A percentile compares a stretch with the other conserved stretches of the same genome.
These are phyloP conservation scores for Anguilla megastoma DNA, from an alignment of 2,797 vertebrate genomes.

Conservation along the genomic window DNA sequence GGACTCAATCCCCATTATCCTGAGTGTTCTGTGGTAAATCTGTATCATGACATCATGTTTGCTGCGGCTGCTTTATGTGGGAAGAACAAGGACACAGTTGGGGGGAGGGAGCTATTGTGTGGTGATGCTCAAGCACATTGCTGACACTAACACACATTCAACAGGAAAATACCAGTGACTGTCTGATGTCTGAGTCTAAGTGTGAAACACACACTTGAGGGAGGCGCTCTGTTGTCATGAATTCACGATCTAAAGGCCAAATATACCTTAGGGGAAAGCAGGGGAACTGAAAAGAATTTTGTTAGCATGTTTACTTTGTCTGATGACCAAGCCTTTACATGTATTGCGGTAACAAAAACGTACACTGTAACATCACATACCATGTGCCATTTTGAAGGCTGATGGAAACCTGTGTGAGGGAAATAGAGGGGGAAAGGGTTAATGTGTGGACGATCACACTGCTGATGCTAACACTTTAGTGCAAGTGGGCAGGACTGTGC, in stretches of 20 bases:
- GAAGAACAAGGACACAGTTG: background rate
- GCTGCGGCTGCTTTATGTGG: background rate
- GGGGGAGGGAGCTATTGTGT: no score
- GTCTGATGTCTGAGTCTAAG: background rate
- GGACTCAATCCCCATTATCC: background rate
- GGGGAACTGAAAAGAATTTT: background rate
- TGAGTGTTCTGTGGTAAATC: no score
- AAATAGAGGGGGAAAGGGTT: background rate
- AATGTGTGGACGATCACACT: background rate
- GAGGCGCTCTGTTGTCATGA: background rate
- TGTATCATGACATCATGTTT: background rate
- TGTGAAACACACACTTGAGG: background rate
- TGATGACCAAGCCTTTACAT: background rate
- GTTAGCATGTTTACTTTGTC: background rate
- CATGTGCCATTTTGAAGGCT: background rate
- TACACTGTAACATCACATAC: background rate
- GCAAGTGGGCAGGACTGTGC: background rate
- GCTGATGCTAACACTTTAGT: background rate
- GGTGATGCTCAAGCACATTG: background rate
- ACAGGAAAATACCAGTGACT: background rate
- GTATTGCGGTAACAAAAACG: background rate
- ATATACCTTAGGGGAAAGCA: background rate
- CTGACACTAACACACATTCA: no score
- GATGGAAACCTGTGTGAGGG: background rate
- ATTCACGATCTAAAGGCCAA: background rate